Evolutionary conservation across 2,888 invertebrate genomes (phyloP), one percentile per base, ranked within the genome.

Genomic region (Macaria notata): DNA sequence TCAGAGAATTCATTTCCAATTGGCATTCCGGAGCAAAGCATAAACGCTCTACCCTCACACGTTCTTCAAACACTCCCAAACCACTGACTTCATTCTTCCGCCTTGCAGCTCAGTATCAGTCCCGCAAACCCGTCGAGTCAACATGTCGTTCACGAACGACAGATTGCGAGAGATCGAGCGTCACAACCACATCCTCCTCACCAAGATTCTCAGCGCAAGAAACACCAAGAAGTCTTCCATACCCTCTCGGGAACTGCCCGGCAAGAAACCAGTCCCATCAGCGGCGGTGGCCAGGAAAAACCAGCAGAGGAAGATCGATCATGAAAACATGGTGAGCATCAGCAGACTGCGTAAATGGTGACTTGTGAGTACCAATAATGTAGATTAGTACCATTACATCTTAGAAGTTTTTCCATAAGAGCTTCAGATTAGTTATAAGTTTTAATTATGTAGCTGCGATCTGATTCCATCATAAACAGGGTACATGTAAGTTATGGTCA

Each of bases 141-240:
- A 92, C 71, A 92, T 92, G 92, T 92, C 93, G 8, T 94, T 94
- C 69, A 81, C 93, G 0, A 94, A 94, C 73, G 92, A 92, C n/a
- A 84, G 93, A 3, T 80, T 93, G 50, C 84, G 93, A 0, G 93
- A 93, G 69, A 94, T 94, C 9, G 93, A 94, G 65, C 82, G 94
- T 1, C 93, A 93, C 70, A 94, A 94, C 70, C 89, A 93, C 64
- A 93, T 93, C 7, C 77, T 94, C 3, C 73, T 94, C 7, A 84
- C 86, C 42, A 94, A 93, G 79, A 93, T 94, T 62, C 73, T 93
- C 54, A 86, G 87, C 49, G 92, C 86, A 0, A 76, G 88, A n/a
- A 86, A 87, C 64, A 68, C 62, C 2, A 74, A 68, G 52, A 85
- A 84, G 72, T 81, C 86, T 8, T 80, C 88, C 55, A 82, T 87